Conservation (phyloP, 2,797 vertebrate genomes). For the Carapus acus region DNA sequence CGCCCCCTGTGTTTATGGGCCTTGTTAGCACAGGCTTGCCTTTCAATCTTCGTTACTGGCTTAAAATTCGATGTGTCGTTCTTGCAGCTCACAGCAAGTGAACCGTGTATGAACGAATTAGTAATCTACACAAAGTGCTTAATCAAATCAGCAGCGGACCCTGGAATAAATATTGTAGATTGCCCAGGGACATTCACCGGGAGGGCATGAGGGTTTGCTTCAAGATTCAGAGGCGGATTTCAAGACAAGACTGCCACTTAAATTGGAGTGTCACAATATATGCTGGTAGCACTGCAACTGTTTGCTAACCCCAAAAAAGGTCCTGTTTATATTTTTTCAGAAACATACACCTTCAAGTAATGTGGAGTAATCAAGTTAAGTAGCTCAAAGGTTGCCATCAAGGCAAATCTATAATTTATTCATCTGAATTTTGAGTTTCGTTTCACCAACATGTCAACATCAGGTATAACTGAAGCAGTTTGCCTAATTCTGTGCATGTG, state of each 20-base stretch:
- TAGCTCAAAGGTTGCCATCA: background rate
- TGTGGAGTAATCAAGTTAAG: background rate
- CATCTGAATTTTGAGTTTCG: background rate
- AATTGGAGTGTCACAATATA: slow-evolving; percentile 34
- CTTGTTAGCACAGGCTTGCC: slow-evolving; percentile 84
- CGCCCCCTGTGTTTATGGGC: slow-evolving; percentile 73
- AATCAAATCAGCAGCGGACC: slow-evolving; percentile 71
- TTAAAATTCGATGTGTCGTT: slow-evolving; percentile 92
- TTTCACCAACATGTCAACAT: background rate
- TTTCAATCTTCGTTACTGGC: slow-evolving; percentile 91
- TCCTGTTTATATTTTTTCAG: slow-evolving; percentile 4
- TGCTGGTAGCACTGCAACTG: slow-evolving; percentile 15
- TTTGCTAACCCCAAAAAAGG: slow-evolving; percentile 15
- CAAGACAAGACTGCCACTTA: slow-evolving; percentile 47
- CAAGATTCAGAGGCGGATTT: slow-evolving; percentile 51
- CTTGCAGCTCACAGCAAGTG: slow-evolving; percentile 89
- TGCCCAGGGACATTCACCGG: slow-evolving; percentile 60
- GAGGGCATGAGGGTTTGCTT: slow-evolving; percentile 50
- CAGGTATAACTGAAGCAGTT: background rate
- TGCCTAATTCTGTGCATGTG: slow-evolving; percentile 6
- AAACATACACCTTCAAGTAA: background rate
- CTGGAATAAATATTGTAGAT: slow-evolving; percentile 73
- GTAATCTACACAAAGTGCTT: slow-evolving; percentile 77
- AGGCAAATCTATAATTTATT: background rate
- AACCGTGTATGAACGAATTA: slow-evolving; percentile 77